Evolutionary conservation across 1,140 invertebrate species (phyloP), one percentile per base, ranked within the genome.

Genomic region (Phenacoccus solenopsis): DNA sequence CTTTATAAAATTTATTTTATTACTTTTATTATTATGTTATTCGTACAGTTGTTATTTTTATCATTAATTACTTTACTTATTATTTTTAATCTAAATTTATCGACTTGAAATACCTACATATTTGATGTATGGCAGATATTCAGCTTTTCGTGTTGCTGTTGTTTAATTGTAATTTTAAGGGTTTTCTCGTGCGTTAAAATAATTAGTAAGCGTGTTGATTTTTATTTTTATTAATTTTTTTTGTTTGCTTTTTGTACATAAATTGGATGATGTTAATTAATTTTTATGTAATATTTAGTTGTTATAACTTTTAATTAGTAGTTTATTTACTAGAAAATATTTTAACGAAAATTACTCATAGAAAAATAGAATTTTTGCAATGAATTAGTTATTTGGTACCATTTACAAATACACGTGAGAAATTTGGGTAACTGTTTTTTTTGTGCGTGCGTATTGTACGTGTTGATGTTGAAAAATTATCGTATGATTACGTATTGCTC

Each of bases 121-220:
- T 9, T 49, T n/a, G 20, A 2, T 49, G 20, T 49, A 49, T 16
- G 13, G 4, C 38, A n/a, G 20, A 16, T 49, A 49, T 49, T 49
- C 20, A 16, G 38, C 38, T 49, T 49, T 49, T n/a, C 3, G 4
- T 49, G 38, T 49, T 49, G 38, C 38, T 49, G 38, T 49, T 49
- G 4, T 49, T 49, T 32, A 9, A 49, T n/a, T 32, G 30, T 49
- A 49, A 49, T 49, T 3, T 49, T 49, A n/a, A 49, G 2, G 38
- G 13, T 49, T 32, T 49, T 49, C 20, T 16, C 5, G 3, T 16
- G 38, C 20, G 20, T 49, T 49, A 16, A 9, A 49, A 49, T 49
- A n/a, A n/a, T 49, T 49, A 49, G 38, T 49, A 49, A 49, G 38
- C 38, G 38, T 49, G 38, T 49, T 49, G 38, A 49, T 49, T 49